A percentile compares a stretch with the other conserved stretches of the same genome.
phyloP scores from a whole-genome alignment of 2,113 vertebrate genomes.

The Spermophilus dauricus region DNA sequence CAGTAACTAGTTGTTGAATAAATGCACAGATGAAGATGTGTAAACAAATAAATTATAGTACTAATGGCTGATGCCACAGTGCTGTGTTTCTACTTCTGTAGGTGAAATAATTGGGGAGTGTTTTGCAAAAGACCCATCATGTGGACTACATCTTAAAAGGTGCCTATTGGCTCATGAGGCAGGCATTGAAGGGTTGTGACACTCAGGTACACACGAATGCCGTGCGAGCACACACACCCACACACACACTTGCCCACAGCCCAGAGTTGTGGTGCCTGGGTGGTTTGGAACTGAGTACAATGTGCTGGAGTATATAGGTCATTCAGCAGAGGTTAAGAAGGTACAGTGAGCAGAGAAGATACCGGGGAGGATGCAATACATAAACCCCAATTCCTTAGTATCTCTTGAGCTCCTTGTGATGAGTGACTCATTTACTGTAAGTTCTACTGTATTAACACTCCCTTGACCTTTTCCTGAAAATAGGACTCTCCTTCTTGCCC shows the following conservation, averaged over 20 bases:
- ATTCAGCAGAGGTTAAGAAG: neutral
- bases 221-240: too few species aligned
- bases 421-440: neutral
- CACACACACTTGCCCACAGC: neutral
- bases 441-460: neutral
- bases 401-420: neutral
- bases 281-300: neutral
- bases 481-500: neutral
- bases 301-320: neutral
- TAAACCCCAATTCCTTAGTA: neutral
- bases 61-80: neutral
- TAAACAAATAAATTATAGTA: neutral
- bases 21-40: neutral
- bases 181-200: neutral
- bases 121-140: neutral
- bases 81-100: neutral
- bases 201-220: neutral
- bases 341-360: neutral
- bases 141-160: neutral
- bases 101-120: neutral
- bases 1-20: neutral
- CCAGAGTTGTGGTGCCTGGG: neutral
- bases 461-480: conserved; percentile 14
- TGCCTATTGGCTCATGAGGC: neutral
- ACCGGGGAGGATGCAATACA: neutral